Conservation (phyloP, 2,797 vertebrate genomes). For the Cirrhinus molitorella region DNA sequence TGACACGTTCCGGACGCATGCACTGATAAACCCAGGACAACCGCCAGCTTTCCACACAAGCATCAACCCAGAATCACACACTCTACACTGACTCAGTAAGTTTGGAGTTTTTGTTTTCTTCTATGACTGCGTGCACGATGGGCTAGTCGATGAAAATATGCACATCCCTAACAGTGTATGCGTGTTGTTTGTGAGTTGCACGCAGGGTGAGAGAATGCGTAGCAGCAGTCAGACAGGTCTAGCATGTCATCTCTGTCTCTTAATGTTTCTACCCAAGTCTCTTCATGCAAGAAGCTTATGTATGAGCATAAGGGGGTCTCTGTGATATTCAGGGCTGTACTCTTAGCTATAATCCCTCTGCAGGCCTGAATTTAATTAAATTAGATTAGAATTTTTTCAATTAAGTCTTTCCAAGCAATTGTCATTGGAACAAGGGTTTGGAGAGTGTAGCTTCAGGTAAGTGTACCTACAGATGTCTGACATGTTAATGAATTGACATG, state of each 20-base stretch:
- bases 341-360: conserved; percentile 15
- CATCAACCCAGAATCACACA: conserved; percentile 13
- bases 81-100: background rate
- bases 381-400: conserved; percentile 3
- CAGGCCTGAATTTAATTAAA: conserved; percentile 30
- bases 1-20: conserved; percentile 56
- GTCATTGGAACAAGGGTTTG: conserved; percentile 9
- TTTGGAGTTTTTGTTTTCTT: conserved; percentile 27
- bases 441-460: conserved; percentile 5
- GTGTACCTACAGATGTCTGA: background rate
- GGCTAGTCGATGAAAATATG: background rate
- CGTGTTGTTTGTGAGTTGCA: conserved; percentile 4
- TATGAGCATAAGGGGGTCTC: background rate
- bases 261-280: conserved; percentile 33
- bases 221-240: conserved; percentile 42
- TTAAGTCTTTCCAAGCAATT: conserved; percentile 12
- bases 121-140: background rate
- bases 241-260: conserved; percentile 38
- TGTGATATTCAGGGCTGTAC: conserved; percentile 1
- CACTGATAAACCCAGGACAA: conserved; percentile 58
- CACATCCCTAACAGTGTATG: background rate
- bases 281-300: conserved; percentile 7
- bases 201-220: conserved; percentile 23
- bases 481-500: background rate
- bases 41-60: conserved; percentile 56